Evolutionary conservation across 2,113 vertebrate species (phyloP).

Genomic region (Oreotrochilus melanogaster): DNA sequence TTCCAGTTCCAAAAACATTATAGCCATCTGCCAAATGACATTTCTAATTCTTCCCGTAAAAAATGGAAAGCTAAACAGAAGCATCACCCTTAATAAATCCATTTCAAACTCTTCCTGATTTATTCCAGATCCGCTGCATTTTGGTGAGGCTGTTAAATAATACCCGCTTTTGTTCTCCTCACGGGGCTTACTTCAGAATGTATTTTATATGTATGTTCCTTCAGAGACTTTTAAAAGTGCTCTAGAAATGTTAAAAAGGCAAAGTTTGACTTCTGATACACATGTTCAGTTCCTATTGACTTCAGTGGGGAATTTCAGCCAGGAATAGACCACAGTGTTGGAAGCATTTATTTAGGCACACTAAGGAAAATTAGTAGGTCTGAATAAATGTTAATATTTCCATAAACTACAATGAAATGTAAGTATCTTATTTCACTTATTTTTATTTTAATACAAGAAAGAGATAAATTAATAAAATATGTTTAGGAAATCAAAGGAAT

Average conservation of each 20-base stretch:
- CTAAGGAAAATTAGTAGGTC: conserved; percentile 37
- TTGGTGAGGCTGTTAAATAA: conserved; percentile 32
- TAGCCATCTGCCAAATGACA: conserved; percentile 60
- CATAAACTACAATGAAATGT: conserved; percentile 31
- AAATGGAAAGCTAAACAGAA: conserved; percentile 60
- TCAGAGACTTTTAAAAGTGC: conserved; percentile 39
- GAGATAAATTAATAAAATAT: conserved; percentile 1
- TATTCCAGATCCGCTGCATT: conserved; percentile 44
- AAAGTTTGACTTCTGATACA: conserved; percentile 33
- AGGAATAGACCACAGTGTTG: background rate
- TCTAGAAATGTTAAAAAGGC: conserved; percentile 50
- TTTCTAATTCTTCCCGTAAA: conserved; percentile 71
- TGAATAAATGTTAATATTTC: conserved; percentile 59
- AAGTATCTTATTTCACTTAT: background rate
- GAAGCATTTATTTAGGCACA: conserved; percentile 33
- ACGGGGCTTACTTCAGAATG: conserved; percentile 31
- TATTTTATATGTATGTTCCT: conserved; percentile 50
- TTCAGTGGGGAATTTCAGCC: background rate
- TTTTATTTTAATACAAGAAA: conserved; percentile 3
- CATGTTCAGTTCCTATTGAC: background rate
- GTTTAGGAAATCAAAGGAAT: conserved; percentile 55
- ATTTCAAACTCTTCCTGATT: conserved; percentile 59
- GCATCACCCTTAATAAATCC: conserved; percentile 59
- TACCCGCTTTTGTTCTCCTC: conserved; percentile 21
- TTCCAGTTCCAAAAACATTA: conserved; percentile 66